Percentiles rank a stretch among this genome's conserved stretches.
These are phyloP conservation scores for Acanthosepion lycidas DNA, from an alignment of 2,888 invertebrate species.

Conservation along the genomic window DNA sequence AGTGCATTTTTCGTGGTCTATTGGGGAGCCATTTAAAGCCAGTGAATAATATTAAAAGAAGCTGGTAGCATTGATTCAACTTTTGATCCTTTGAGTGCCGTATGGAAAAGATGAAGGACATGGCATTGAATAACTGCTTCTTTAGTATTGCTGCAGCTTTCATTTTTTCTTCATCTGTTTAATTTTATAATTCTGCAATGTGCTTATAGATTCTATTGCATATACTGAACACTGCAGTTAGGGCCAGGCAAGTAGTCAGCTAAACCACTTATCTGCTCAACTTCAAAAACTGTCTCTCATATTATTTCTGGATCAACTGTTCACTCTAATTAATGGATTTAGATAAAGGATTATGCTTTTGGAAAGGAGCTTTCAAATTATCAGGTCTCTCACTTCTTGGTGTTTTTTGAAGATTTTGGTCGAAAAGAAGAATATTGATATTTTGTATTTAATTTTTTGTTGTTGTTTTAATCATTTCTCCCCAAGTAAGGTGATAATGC, in stretches of 20 bases:
- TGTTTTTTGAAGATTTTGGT: not conserved
- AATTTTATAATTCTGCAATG: slow-evolving; percentile 3
- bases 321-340: not conserved
- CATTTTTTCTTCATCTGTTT: not conserved
- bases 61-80: not conserved
- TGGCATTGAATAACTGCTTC: not conserved
- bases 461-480: not conserved
- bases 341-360: not conserved
- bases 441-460: not conserved
- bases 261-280: not conserved
- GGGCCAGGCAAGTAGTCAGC: not conserved
- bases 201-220: not conserved
- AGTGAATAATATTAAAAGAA: not conserved
- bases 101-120: not conserved
- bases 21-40: not conserved
- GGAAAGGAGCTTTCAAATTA: not conserved
- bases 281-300: not conserved
- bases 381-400: not conserved
- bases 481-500: too few relatives aligned
- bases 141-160: not conserved
- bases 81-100: not conserved
- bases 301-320: slow-evolving; percentile 18
- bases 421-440: not conserved
- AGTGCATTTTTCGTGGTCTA: not conserved
- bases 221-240: too few relatives aligned